Evolutionary conservation across 1,140 invertebrate genomes (phyloP).

Genomic region (Leptinotarsa lineolata): DNA sequence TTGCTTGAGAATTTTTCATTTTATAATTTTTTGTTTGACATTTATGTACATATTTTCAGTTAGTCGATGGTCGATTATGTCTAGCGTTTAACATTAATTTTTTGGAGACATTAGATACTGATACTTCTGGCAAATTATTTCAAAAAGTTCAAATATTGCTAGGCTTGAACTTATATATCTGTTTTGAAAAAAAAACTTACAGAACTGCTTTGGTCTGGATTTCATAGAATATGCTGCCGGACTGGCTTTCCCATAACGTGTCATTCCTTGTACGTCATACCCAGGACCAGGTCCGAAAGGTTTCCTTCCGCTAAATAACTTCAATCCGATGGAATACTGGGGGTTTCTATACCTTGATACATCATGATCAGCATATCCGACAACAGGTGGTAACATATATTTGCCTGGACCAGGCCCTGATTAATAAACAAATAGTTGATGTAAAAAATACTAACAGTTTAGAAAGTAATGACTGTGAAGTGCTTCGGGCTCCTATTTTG

Average conservation of each 20-base stretch:
- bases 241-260: conserved; percentile 55
- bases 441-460: background rate
- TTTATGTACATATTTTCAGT: no score
- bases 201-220: conserved; percentile 39
- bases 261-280: conserved; percentile 57
- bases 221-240: conserved; percentile 57
- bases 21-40: no score
- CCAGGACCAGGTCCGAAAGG: conserved; percentile 59
- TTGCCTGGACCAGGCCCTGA: conserved; percentile 67
- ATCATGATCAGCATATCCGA: conserved; percentile 64
- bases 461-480: no score
- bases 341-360: conserved; percentile 62
- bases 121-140: no score
- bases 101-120: no score
- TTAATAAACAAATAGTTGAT: conserved; percentile 1
- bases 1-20: no score
- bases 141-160: no score
- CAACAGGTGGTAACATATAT: conserved; percentile 62
- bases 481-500: no score
- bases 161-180: no score
- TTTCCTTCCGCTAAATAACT: conserved; percentile 36
- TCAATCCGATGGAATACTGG: conserved; percentile 62
- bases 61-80: no score
- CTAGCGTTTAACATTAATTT: background rate
- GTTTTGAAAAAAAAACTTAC: conserved; percentile 24